Conservation (phyloP, 2,113 vertebrate species). For the Caloenas nicobarica region DNA sequence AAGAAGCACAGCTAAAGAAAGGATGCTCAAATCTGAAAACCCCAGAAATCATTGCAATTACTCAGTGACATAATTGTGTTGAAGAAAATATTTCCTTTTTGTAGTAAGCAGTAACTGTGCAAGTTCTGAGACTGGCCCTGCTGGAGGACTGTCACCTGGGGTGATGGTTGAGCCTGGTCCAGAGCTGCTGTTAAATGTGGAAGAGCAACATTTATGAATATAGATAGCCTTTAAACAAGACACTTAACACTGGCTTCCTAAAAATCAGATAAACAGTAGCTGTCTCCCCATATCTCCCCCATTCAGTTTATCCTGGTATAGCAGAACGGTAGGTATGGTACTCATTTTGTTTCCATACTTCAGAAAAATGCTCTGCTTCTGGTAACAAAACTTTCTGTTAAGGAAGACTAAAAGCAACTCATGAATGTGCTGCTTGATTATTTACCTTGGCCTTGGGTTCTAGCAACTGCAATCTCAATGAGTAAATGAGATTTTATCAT, state of each 20-base stretch:
- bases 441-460: neutral
- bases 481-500: neutral
- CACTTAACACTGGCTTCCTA: neutral
- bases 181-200: neutral
- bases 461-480: accelerated
- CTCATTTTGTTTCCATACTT: neutral
- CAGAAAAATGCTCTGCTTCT: neutral
- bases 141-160: neutral
- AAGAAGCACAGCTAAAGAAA: neutral
- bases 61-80: neutral
- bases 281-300: accelerated
- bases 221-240: neutral
- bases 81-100: neutral
- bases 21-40: neutral
- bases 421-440: neutral
- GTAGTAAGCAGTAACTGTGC: neutral
- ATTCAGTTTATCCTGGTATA: neutral
- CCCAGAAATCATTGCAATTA: neutral
- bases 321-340: accelerated
- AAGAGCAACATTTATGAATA: neutral
- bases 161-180: neutral
- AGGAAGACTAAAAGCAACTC: neutral
- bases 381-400: neutral
- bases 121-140: neutral
- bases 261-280: neutral